Evolutionary conservation across 2,113 vertebrate species (phyloP).

Genomic region (Tamias sibiricus): DNA sequence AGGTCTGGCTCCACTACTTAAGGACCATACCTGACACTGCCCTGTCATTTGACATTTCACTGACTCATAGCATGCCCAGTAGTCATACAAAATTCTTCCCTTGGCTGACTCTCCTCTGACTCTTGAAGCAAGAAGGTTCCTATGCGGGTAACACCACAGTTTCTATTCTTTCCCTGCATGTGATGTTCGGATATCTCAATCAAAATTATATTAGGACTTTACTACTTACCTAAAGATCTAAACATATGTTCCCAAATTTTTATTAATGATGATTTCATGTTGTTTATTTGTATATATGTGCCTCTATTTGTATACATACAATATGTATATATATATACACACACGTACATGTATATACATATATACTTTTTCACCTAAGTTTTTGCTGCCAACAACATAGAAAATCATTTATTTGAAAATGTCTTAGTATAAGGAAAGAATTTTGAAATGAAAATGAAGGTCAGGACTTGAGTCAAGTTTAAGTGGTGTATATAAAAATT

Average conservation of each 20-base stretch:
- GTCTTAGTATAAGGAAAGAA: background rate
- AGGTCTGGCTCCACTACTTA: background rate
- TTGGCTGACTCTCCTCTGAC: background rate
- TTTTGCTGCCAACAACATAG: background rate
- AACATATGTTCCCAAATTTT: background rate
- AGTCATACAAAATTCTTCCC: background rate
- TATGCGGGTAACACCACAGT: background rate
- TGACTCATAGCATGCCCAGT: fast-evolving
- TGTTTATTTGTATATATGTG: background rate
- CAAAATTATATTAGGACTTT: background rate
- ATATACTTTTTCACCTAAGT: background rate
- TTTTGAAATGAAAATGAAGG: background rate
- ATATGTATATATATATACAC: background rate
- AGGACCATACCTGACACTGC: background rate
- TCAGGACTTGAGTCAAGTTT: background rate
- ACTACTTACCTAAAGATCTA: background rate
- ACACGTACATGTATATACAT: background rate
- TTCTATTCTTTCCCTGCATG: background rate
- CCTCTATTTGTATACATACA: background rate
- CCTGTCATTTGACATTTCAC: background rate
- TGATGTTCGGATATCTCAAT: background rate
- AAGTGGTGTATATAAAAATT: conserved; percentile 4
- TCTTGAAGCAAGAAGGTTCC: background rate
- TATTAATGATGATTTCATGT: background rate
- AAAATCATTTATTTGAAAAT: conserved; percentile 17